Evolutionary conservation across 2,888 invertebrate genomes (phyloP).

Genomic region (Cybosia mesomella): DNA sequence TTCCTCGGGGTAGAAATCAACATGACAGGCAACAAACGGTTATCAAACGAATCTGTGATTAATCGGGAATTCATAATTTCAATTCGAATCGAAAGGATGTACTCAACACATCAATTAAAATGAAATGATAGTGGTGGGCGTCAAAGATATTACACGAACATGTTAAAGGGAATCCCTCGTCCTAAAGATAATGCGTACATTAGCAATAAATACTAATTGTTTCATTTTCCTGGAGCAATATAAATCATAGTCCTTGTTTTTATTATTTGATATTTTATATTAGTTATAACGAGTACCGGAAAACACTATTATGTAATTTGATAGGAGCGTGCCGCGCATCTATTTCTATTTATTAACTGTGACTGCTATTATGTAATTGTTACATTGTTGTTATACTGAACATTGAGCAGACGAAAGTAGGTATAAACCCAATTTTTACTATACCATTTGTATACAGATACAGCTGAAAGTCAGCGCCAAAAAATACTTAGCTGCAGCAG

Average conservation of each 20-base stretch:
- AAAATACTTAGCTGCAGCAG: too few relatives aligned
- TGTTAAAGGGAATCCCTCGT: slow-evolving; percentile 14
- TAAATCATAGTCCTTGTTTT: slow-evolving; percentile 30
- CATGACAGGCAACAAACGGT: too few relatives aligned
- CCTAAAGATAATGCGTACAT: slow-evolving; percentile 15
- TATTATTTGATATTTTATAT: slow-evolving; percentile 16
- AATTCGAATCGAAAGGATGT: not conserved
- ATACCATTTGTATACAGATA: too few relatives aligned
- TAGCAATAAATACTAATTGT: slow-evolving; percentile 6
- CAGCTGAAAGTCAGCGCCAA: too few relatives aligned
- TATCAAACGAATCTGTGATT: not conserved
- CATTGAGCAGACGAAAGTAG: too few relatives aligned
- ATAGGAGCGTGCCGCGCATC: slow-evolving; percentile 9
- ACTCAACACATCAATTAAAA: not conserved
- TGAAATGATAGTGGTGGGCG: not conserved
- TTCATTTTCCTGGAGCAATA: slow-evolving; percentile 35
- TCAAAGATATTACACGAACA: not conserved
- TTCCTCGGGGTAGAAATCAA: too few relatives aligned
- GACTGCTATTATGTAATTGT: not conserved
- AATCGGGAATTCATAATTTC: not conserved
- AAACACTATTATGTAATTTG: slow-evolving; percentile 23
- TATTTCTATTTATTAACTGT: not conserved
- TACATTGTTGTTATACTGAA: too few relatives aligned
- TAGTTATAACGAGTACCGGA: slow-evolving; percentile 28
- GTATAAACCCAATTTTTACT: too few relatives aligned